Evolutionary conservation across 1,140 invertebrate genomes (phyloP).

Genomic region (Drosophila arizonae): DNA sequence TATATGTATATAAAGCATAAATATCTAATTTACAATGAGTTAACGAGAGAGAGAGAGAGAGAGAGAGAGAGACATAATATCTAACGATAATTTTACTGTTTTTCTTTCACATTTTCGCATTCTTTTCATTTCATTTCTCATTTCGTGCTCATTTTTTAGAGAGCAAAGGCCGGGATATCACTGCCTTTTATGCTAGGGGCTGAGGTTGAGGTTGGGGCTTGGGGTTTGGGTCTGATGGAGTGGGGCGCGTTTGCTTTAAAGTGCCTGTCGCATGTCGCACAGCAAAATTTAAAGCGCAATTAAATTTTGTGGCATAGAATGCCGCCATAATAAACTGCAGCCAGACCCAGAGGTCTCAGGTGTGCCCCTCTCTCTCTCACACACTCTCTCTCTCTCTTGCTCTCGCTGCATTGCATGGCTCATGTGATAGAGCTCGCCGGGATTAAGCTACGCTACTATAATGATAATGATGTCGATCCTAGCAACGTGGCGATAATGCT

Average conservation of each 20-base stretch:
- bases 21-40: not conserved
- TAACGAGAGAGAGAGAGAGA: not conserved
- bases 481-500: conserved; percentile 28
- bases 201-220: not conserved
- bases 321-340: conserved; percentile 40
- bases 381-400: not conserved
- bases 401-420: conserved; percentile 6
- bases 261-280: conserved; percentile 20
- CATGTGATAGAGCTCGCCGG: conserved; percentile 27
- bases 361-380: not conserved
- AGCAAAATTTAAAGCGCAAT: conserved; percentile 45
- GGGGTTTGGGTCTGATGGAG: not conserved
- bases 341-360: conserved; percentile 4
- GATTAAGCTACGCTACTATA: conserved; percentile 44
- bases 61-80: not conserved
- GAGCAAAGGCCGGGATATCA: not conserved
- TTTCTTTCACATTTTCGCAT: not conserved
- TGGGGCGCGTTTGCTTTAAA: conserved; percentile 29
- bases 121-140: not conserved
- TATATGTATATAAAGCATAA: no score
- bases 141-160: not conserved
- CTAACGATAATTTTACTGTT: not conserved
- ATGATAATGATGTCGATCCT: conserved; percentile 37
- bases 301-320: conserved; percentile 46
- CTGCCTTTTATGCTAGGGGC: not conserved